phyloP scores from a whole-genome alignment of 2,797 vertebrate genomes.

The Coilia nasus region DNA sequence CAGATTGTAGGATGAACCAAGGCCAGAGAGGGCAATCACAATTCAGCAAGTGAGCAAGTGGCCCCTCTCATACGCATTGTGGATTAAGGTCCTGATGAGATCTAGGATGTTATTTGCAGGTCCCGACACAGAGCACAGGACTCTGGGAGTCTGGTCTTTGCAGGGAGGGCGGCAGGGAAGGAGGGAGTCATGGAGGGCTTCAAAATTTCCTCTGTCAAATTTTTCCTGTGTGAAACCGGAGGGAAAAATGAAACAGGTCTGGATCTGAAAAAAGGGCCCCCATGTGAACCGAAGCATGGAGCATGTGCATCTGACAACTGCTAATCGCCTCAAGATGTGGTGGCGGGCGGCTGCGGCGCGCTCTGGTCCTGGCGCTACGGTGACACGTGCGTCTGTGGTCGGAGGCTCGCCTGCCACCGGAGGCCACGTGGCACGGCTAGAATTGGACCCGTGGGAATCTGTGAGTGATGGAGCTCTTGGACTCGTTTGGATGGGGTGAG shows the following conservation, averaged over 20 bases:
- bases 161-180: neutral
- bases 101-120: neutral
- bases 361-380: conserved; percentile 16
- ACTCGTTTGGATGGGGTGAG: neutral
- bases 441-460: neutral
- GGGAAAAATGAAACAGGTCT: neutral
- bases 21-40: neutral
- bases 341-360: neutral
- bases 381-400: conserved; percentile 11
- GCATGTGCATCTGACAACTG: conserved; percentile 10
- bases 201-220: conserved; percentile 10
- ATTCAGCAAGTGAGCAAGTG: neutral
- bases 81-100: neutral
- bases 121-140: neutral
- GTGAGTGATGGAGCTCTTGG: conserved; percentile 12
- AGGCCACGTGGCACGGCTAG: conserved; percentile 10
- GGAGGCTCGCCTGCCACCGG: neutral
- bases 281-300: conserved; percentile 1
- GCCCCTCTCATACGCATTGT: neutral
- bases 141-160: neutral
- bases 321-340: conserved; percentile 22
- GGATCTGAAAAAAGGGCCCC: neutral
- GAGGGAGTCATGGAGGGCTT: neutral
- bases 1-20: neutral
- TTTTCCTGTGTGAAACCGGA: neutral